Evolutionary conservation across 1,140 invertebrate species (phyloP).

Genomic region (Bombus difficillimus): DNA sequence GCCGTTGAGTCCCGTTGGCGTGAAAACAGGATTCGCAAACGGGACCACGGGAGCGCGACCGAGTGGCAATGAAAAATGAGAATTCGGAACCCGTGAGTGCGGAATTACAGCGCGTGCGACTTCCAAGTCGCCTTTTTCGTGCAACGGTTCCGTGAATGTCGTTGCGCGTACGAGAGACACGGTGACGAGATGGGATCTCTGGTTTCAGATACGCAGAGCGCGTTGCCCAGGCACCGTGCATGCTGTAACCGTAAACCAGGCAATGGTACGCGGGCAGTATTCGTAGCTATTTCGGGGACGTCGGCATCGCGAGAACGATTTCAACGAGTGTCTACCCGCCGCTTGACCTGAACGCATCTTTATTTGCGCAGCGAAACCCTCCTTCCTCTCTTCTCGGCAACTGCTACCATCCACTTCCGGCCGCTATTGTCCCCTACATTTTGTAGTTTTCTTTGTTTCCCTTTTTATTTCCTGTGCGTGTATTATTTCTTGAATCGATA

Average conservation of each 20-base stretch:
- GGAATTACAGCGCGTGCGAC: slow-evolving; percentile 14
- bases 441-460: background rate
- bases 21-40: background rate
- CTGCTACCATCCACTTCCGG: slow-evolving; percentile 28
- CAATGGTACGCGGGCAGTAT: slow-evolving; percentile 68
- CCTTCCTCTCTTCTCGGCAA: background rate
- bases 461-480: background rate
- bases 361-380: slow-evolving; percentile 49
- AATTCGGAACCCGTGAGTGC: background rate
- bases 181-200: slow-evolving; percentile 62
- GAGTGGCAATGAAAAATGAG: slow-evolving; percentile 30
- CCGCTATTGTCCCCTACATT: background rate
- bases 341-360: slow-evolving; percentile 67
- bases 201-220: slow-evolving; percentile 69
- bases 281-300: slow-evolving; percentile 69
- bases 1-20: background rate
- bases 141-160: slow-evolving; percentile 49
- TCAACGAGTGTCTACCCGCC: slow-evolving; percentile 66
- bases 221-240: slow-evolving; percentile 68
- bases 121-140: slow-evolving; percentile 46
- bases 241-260: slow-evolving; percentile 70
- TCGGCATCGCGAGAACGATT: slow-evolving; percentile 65
- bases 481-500: background rate
- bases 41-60: background rate
- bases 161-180: slow-evolving; percentile 31